These are phyloP conservation scores for Trypoxylon attenuatum DNA, from an alignment of 2,888 invertebrate genomes.

Conservation along the genomic window DNA sequence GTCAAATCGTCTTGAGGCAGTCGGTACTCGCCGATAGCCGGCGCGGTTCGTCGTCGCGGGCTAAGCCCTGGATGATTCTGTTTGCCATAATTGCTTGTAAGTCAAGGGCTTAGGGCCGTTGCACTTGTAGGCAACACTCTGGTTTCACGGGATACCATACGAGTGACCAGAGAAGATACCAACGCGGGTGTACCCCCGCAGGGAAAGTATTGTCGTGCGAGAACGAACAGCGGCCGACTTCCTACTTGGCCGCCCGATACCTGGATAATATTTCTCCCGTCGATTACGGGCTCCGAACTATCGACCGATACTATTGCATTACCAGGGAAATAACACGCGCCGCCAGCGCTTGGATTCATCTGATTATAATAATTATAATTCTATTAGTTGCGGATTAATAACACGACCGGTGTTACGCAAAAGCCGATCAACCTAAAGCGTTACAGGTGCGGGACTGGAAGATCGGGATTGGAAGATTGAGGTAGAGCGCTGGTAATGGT, in stretches of 20 bases:
- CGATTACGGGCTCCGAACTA: constrained; percentile 12
- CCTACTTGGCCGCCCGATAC: not conserved
- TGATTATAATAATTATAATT: constrained; percentile 12
- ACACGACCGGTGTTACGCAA: not conserved
- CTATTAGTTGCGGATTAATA: not conserved
- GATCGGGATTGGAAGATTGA: too few species aligned
- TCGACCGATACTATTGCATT: constrained; percentile 24
- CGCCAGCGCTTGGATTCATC: constrained; percentile 2
- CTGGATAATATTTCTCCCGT: constrained; percentile 18
- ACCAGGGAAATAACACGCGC: constrained; percentile 4
- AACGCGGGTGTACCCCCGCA: not conserved
- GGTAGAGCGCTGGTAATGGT: too few species aligned
- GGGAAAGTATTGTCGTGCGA: constrained; percentile 20
- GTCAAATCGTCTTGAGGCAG: not conserved
- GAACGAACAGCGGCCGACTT: constrained; percentile 5
- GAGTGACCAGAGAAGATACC: constrained; percentile 50
- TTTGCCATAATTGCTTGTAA: constrained; percentile 55
- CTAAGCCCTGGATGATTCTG: constrained; percentile 18
- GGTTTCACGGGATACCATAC: constrained; percentile 60
- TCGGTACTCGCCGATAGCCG: constrained; percentile 4
- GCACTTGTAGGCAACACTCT: constrained; percentile 54
- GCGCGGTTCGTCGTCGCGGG: too few species aligned
- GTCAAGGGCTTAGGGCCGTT: constrained; percentile 55
- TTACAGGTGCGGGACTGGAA: too few species aligned
- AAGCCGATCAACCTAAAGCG: not conserved